Evolutionary conservation across 1,140 invertebrate genomes (phyloP).

Genomic region (Pseudomyrmex cubaensis): DNA sequence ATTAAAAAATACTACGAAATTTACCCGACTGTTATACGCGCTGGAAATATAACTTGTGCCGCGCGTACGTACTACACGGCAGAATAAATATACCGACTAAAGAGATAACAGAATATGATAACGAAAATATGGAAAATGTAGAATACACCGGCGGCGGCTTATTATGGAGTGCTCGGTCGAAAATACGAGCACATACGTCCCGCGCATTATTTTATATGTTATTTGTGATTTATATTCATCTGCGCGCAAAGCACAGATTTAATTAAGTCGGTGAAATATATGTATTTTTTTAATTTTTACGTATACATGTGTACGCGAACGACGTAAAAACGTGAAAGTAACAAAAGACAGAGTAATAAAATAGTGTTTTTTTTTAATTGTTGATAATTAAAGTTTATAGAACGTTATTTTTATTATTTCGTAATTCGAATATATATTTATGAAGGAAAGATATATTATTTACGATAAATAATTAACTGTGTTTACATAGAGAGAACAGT

Average conservation of each 20-base stretch:
- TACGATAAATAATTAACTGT: neutral
- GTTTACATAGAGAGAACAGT: neutral
- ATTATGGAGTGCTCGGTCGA: conserved; percentile 48
- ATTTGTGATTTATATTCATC: conserved; percentile 56
- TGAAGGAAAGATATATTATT: conserved; percentile 10
- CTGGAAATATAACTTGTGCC: conserved; percentile 48
- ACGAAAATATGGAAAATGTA: conserved; percentile 62
- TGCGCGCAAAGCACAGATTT: conserved; percentile 12
- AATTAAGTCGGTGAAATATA: conserved; percentile 52
- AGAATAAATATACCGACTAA: conserved; percentile 55
- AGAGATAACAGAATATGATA: conserved; percentile 61
- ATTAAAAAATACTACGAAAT: conserved; percentile 59
- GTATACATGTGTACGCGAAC: neutral
- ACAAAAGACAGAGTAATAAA: conserved; percentile 13
- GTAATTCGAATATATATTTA: too few relatives aligned
- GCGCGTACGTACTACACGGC: conserved; percentile 26
- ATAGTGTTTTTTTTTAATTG: conserved; percentile 1
- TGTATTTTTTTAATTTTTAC: conserved; percentile 25
- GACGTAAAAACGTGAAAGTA: conserved; percentile 14
- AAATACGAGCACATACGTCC: conserved; percentile 44
- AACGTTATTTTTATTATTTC: neutral
- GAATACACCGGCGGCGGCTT: conserved; percentile 27
- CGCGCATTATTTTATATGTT: conserved; percentile 43
- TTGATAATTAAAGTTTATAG: conserved; percentile 21
- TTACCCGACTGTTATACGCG: conserved; percentile 37